Percentiles rank a stretch among this genome's conserved stretches.
These are phyloP conservation scores for Leucopternis melanops DNA, from an alignment of 2,113 vertebrate genomes.

Conservation along the genomic window DNA sequence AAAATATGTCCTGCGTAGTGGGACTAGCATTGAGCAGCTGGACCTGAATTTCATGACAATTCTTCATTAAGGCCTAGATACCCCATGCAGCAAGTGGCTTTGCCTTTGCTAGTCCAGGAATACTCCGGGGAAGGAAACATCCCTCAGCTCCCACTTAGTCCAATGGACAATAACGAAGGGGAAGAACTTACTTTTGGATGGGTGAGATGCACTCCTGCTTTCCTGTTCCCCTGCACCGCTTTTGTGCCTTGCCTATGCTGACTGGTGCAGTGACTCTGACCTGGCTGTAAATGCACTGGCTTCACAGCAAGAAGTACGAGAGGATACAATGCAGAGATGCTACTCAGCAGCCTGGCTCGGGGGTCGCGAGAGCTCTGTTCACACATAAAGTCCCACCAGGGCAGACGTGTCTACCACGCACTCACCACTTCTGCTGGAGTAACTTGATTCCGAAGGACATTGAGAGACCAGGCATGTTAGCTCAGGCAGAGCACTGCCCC, in stretches of 20 bases:
- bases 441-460: neutral
- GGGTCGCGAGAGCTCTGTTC: neutral
- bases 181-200: neutral
- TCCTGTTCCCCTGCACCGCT: neutral
- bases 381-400: neutral
- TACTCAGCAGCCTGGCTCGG: neutral
- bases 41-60: neutral
- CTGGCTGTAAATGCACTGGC: neutral
- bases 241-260: neutral
- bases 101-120: neutral
- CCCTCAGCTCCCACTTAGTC: neutral
- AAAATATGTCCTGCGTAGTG: neutral
- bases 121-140: neutral
- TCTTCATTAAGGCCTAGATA: neutral
- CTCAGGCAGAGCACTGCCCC: neutral
- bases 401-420: neutral
- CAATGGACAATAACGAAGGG: accelerated
- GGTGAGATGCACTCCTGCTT: neutral
- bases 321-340: neutral
- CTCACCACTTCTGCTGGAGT: neutral
- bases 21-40: neutral
- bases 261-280: neutral
- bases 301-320: neutral
- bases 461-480: neutral
- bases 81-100: neutral